phyloP scores from a whole-genome alignment of 2,113 vertebrate genomes.

The Sphaerodactylus townsendi region DNA sequence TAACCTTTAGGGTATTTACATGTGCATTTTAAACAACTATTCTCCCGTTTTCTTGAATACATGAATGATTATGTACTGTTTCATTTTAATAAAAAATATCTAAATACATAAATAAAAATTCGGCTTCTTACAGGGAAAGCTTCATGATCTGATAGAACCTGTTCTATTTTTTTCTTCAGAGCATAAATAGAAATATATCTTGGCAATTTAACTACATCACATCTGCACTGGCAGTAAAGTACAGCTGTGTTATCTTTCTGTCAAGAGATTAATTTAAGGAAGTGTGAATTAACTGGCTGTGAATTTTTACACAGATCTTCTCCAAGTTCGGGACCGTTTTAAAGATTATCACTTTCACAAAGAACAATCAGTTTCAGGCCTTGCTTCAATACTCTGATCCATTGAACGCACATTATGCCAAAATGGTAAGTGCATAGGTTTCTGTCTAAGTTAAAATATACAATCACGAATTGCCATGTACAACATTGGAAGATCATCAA shows the following conservation, averaged over 20 bases:
- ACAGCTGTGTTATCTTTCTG: background rate
- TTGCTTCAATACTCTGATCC: conserved; percentile 84
- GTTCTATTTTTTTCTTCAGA: background rate
- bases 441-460: background rate
- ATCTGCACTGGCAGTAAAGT: background rate
- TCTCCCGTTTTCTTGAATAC: no score
- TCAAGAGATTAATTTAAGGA: background rate
- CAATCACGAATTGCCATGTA: background rate
- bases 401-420: conserved; percentile 80
- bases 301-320: conserved; percentile 78
- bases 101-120: no score
- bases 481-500: background rate
- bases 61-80: no score
- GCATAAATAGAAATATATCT: background rate
- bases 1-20: background rate
- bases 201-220: background rate
- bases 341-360: conserved; percentile 87
- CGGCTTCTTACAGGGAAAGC: background rate
- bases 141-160: background rate
- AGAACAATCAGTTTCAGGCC: conserved; percentile 83
- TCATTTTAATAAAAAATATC: no score
- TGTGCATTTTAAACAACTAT: background rate
- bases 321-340: conserved; percentile 84
- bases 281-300: conserved; percentile 6
- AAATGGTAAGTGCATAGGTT: conserved; percentile 76